Conservation (phyloP, 2,797 vertebrate species). For the Australoheros facetus region DNA sequence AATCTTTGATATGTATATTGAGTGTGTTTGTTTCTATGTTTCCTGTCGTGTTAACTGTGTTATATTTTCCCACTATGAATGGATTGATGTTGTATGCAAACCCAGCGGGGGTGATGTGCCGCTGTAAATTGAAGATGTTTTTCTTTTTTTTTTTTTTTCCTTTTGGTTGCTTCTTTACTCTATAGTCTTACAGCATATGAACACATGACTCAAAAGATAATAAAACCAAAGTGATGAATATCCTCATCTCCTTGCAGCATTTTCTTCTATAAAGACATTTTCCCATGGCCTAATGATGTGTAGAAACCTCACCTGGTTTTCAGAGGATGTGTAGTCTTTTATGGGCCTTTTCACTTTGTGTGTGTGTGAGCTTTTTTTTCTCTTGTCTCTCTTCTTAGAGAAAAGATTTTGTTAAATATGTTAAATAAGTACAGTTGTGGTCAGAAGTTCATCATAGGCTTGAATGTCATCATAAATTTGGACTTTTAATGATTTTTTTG, state of each 20-base stretch:
- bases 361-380: not conserved
- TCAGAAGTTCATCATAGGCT: not conserved
- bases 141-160: constrained; percentile 6
- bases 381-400: not conserved
- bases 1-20: constrained; percentile 58
- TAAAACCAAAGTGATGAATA: constrained; percentile 56
- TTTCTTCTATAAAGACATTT: constrained; percentile 45
- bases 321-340: constrained; percentile 27
- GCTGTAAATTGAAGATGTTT: constrained; percentile 61
- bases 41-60: constrained; percentile 48
- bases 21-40: constrained; percentile 62
- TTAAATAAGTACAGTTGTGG: not conserved
- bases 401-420: not conserved
- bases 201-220: constrained; percentile 48
- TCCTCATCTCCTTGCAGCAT: constrained; percentile 33
- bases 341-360: not conserved
- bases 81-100: constrained; percentile 70
- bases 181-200: constrained; percentile 41
- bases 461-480: not conserved
- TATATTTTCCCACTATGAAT: constrained; percentile 63
- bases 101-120: constrained; percentile 53
- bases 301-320: constrained; percentile 47
- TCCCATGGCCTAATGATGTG: constrained; percentile 45
- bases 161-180: constrained; percentile 32
- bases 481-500: not conserved